Conservation (phyloP, 2,113 vertebrate genomes). For the Ochotona curzoniae region DNA sequence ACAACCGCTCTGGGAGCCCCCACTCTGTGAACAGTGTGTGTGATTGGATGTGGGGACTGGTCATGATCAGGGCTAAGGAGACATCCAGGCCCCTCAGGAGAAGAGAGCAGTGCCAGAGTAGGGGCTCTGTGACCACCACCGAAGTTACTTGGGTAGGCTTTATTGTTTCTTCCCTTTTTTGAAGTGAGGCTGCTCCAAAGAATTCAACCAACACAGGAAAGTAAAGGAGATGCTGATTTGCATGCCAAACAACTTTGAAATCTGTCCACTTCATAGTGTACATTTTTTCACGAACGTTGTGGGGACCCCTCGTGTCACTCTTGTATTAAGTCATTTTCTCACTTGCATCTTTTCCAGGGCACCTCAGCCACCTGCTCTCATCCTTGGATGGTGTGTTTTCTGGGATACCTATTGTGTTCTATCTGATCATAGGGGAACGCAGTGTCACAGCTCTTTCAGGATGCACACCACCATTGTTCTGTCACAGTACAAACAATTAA, state of each 20-base stretch:
- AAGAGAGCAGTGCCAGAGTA: accelerated
- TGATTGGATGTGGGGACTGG: neutral
- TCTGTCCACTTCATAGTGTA: too few species aligned
- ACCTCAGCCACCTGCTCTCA: neutral
- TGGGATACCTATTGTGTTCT: neutral
- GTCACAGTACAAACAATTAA: too few species aligned
- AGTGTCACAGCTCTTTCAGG: neutral
- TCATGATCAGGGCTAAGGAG: neutral
- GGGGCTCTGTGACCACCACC: neutral
- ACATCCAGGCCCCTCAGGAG: neutral
- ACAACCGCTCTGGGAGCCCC: neutral
- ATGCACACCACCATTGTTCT: too few species aligned
- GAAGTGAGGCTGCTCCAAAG: too few species aligned
- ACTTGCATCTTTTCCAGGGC: neutral
- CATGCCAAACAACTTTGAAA: too few species aligned
- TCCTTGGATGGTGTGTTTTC: neutral
- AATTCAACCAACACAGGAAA: too few species aligned
- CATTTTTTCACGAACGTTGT: too few species aligned
- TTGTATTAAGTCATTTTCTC: neutral
- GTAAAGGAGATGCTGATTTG: too few species aligned
- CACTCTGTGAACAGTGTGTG: neutral
- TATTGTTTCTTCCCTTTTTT: neutral
- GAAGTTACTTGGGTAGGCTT: neutral
- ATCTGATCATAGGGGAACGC: neutral
- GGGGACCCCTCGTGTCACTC: neutral